Evolutionary conservation across 1,140 invertebrate species (phyloP).

Genomic region (Heliconius hewitsoni): DNA sequence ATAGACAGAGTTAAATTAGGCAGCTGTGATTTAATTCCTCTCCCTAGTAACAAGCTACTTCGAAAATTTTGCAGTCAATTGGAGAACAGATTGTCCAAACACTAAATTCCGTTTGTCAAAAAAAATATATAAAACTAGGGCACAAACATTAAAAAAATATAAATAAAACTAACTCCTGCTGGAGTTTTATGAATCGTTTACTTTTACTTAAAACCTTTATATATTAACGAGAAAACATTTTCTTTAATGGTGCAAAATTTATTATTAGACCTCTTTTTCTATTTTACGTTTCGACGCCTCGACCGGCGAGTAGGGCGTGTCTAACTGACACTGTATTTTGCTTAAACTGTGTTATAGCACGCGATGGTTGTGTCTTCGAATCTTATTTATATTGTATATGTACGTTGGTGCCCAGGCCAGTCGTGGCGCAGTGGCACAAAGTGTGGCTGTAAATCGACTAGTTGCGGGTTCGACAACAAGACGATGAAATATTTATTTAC

Average conservation of each 20-base stretch:
- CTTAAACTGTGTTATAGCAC: not conserved
- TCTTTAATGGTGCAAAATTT: conserved; percentile 3
- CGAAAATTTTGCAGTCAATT: too few relatives aligned
- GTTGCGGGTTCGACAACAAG: too few relatives aligned
- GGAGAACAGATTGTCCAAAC: too few relatives aligned
- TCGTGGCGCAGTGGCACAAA: too few relatives aligned
- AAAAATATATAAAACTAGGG: too few relatives aligned
- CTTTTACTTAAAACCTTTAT: not conserved
- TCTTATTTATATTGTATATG: not conserved
- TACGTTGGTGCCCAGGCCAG: too few relatives aligned
- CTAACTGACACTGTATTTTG: not conserved
- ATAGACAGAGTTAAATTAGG: too few relatives aligned
- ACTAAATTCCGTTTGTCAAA: not conserved
- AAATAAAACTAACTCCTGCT: too few relatives aligned
- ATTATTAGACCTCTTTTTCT: not conserved
- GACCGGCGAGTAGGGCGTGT: not conserved
- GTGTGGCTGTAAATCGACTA: too few relatives aligned
- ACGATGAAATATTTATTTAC: too few relatives aligned
- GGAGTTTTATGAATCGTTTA: not conserved
- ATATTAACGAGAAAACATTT: not conserved
- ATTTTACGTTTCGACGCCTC: not conserved
- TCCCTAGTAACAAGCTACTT: not conserved
- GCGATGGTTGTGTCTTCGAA: not conserved
- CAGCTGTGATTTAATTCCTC: too few relatives aligned
- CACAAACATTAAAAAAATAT: too few relatives aligned